Percentiles rank a stretch among this genome's conserved stretches.
Conservation (phyloP, 2,888 invertebrate species). For the Pterostichus madidus region DNA sequence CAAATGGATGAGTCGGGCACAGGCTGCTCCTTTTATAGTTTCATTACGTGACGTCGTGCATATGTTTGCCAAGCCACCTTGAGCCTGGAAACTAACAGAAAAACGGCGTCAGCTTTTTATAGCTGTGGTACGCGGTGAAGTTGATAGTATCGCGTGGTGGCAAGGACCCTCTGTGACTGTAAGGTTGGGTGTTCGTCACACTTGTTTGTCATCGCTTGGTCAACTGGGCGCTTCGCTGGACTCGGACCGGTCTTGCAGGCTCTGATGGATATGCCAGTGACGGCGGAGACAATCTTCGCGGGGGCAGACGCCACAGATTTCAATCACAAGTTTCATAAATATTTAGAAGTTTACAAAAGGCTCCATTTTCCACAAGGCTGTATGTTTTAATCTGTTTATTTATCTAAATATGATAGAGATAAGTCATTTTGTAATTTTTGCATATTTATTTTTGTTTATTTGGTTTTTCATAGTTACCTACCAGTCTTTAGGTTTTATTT, state of each 20-base stretch:
- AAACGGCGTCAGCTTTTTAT: conserved; percentile 71
- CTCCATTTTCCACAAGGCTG: too few species aligned
- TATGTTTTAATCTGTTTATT: too few species aligned
- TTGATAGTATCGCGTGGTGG: conserved; percentile 50
- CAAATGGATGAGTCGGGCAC: conserved; percentile 46
- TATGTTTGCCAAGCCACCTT: conserved; percentile 62
- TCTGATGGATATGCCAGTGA: conserved; percentile 42
- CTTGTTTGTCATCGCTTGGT: conserved; percentile 54
- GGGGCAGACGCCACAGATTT: background rate
- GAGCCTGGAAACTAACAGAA: conserved; percentile 58
- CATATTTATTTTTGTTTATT: too few species aligned
- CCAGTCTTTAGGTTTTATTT: too few species aligned
- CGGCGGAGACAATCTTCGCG: background rate
- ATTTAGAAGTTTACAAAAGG: too few species aligned
- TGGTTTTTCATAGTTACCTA: too few species aligned
- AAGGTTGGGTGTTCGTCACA: conserved; percentile 49
- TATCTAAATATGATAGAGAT: too few species aligned
- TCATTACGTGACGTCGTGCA: conserved; percentile 59
- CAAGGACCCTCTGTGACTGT: conserved; percentile 31
- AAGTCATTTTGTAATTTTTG: too few species aligned
- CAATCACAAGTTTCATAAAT: too few species aligned
- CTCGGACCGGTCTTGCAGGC: conserved; percentile 50
- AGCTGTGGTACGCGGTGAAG: conserved; percentile 51
- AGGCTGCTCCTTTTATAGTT: conserved; percentile 51
- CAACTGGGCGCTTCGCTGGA: conserved; percentile 41